phyloP scores from a whole-genome alignment of 2,797 vertebrate species.

The Enteromius paludinosus region DNA sequence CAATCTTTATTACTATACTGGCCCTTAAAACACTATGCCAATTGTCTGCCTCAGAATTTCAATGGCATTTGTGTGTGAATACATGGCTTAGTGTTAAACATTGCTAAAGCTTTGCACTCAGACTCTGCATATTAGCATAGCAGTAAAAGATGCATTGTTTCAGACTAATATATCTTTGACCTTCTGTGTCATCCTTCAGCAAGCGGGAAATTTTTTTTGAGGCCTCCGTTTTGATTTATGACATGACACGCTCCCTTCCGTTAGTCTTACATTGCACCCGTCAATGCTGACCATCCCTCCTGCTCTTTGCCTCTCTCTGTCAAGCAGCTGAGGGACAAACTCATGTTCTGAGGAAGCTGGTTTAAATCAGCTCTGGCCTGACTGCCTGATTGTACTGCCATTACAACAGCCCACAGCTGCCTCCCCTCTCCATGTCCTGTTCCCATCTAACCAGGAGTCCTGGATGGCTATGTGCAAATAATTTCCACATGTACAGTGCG shows the following conservation, averaged over 20 bases:
- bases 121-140: neutral
- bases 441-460: conserved; percentile 63
- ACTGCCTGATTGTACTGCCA: conserved; percentile 61
- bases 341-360: conserved; percentile 54
- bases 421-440: conserved; percentile 57
- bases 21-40: conserved; percentile 27
- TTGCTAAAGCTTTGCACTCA: neutral
- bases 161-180: conserved; percentile 41
- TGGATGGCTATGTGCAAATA: conserved; percentile 61
- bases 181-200: conserved; percentile 1
- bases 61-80: neutral
- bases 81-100: conserved; percentile 2
- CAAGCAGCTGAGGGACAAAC: conserved; percentile 33
- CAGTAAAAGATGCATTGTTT: neutral
- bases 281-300: neutral
- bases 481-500: conserved; percentile 71
- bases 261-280: conserved; percentile 1
- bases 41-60: neutral
- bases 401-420: conserved; percentile 63
- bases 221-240: conserved; percentile 13
- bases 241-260: neutral
- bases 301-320: conserved; percentile 21
- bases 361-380: conserved; percentile 64
- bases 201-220: neutral
- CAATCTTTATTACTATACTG: conserved; percentile 33